Conservation (phyloP, 2,888 invertebrate species). For the Bruchidius siliquastri region DNA sequence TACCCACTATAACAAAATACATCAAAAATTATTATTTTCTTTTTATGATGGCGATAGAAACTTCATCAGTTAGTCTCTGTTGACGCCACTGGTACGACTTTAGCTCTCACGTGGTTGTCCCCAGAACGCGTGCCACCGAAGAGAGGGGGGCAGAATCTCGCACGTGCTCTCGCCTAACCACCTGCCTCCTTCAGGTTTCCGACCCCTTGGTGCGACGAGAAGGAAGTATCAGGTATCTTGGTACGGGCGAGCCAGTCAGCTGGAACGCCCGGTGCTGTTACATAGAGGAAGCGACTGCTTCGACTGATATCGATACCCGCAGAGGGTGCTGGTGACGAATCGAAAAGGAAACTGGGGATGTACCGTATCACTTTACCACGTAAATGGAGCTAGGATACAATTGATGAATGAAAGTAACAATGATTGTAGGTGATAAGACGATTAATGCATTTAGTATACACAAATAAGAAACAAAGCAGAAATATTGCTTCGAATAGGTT, state of each 20-base stretch:
- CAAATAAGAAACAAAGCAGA: too few species aligned
- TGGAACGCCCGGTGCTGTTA: neutral
- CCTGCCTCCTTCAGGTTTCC: neutral
- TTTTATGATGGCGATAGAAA: too few species aligned
- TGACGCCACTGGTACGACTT: neutral
- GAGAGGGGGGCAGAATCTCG: neutral
- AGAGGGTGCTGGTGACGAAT: neutral
- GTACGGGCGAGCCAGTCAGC: neutral
- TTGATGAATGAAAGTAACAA: too few species aligned
- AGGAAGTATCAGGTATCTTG: neutral
- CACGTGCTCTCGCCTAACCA: neutral
- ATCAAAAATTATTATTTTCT: too few species aligned
- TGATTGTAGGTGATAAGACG: too few species aligned
- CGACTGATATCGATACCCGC: neutral
- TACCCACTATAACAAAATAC: too few species aligned
- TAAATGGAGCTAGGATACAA: neutral
- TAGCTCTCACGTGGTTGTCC: neutral
- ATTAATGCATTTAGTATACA: too few species aligned
- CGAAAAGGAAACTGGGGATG: neutral
- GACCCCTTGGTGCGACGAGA: neutral
- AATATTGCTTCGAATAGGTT: too few species aligned
- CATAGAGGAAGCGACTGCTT: neutral
- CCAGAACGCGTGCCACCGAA: neutral
- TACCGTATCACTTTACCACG: neutral
- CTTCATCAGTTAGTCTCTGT: too few species aligned